These are phyloP conservation scores for Cyclophora punctaria DNA, from an alignment of 2,888 invertebrate genomes.

Conservation along the genomic window DNA sequence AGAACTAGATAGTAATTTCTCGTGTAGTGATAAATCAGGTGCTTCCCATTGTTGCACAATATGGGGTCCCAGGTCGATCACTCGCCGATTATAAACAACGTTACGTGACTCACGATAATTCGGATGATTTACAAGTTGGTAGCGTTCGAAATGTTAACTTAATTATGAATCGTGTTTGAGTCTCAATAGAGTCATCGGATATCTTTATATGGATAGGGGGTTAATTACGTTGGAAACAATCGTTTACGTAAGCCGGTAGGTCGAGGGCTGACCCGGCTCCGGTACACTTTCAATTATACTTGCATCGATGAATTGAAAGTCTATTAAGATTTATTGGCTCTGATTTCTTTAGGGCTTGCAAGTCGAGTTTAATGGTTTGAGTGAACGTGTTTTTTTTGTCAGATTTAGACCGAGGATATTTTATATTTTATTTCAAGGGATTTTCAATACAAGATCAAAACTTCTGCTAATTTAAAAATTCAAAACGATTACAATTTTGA, in stretches of 20 bases:
- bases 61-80: conserved; percentile 30
- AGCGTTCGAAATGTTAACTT: conserved; percentile 14
- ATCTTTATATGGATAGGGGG: conserved; percentile 31
- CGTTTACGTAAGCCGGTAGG: conserved; percentile 34
- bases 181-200: conserved; percentile 26
- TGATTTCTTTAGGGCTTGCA: no score
- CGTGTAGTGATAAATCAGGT: conserved; percentile 20
- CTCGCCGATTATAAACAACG: conserved; percentile 19
- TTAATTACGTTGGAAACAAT: conserved; percentile 37
- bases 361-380: no score
- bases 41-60: conserved; percentile 35
- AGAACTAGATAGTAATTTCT: conserved; percentile 20
- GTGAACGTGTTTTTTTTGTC: no score
- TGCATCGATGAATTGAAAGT: no score
- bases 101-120: conserved; percentile 26
- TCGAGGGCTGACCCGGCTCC: conserved; percentile 23
- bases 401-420: no score
- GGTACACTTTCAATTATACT: conserved; percentile 6
- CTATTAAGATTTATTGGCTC: no score
- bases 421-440: no score
- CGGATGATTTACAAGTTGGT: background rate
- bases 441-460: no score
- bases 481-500: no score
- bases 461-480: no score
- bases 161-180: conserved; percentile 16